phyloP scores from a whole-genome alignment of 53 echinoderm and acorn worm genomes.

The Echinarachnius parma region DNA sequence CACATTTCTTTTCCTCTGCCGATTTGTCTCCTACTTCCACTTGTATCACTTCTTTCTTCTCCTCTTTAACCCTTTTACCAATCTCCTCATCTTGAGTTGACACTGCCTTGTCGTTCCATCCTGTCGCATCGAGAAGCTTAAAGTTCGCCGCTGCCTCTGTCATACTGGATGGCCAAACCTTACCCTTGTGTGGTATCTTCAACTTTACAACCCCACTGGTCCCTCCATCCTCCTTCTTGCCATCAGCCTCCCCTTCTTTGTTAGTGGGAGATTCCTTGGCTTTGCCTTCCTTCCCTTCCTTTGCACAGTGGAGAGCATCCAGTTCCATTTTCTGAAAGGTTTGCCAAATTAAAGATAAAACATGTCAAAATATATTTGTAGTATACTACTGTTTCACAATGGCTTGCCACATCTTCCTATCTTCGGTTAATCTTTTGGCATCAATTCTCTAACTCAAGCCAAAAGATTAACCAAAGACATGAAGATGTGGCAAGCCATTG shows the following conservation, averaged over 20 bases:
- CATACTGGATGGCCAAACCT: slow-evolving; percentile 42
- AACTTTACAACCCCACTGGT: neutral
- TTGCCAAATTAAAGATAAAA: no score
- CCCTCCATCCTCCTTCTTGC: slow-evolving; percentile 1
- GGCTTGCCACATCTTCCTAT: no score
- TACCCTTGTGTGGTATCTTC: slow-evolving; percentile 21
- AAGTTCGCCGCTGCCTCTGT: slow-evolving; percentile 31
- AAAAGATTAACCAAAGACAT: no score
- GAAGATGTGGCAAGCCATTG: no score
- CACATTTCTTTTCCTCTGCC: slow-evolving; percentile 14
- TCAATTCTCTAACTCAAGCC: no score
- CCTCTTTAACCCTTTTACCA: neutral
- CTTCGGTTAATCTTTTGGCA: no score
- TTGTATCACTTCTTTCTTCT: neutral
- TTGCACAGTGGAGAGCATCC: slow-evolving; percentile 28
- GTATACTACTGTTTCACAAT: no score
- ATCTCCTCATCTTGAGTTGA: neutral
- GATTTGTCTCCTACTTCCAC: neutral
- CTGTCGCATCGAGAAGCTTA: neutral
- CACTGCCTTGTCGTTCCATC: slow-evolving; percentile 24
- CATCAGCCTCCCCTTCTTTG: slow-evolving; percentile 1
- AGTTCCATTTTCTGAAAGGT: slow-evolving; percentile 29
- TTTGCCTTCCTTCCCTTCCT: slow-evolving; percentile 1
- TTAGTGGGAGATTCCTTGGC: slow-evolving; percentile 2
- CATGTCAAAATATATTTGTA: no score